Percentiles rank a stretch among this genome's conserved stretches.
These are phyloP conservation scores for Crotophaga sulcirostris DNA, from an alignment of 2,113 vertebrate species.

Conservation along the genomic window DNA sequence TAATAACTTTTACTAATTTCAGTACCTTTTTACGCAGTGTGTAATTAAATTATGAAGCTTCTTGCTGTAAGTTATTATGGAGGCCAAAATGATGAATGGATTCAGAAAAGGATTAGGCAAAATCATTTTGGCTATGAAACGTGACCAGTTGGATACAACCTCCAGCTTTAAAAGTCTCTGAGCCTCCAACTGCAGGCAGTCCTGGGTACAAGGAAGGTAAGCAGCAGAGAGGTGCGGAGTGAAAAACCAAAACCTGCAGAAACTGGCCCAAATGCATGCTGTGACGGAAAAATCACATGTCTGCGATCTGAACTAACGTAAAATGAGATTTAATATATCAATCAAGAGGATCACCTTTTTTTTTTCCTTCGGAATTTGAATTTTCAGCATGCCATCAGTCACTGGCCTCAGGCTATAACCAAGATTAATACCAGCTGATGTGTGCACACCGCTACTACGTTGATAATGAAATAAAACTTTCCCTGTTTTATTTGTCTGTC, in stretches of 20 bases:
- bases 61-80: not conserved
- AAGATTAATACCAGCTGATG: slow-evolving; percentile 37
- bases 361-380: not conserved
- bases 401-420: not conserved
- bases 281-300: not conserved
- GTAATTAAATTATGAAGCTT: slow-evolving; percentile 3
- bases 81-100: not conserved
- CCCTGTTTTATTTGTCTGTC: slow-evolving; percentile 8
- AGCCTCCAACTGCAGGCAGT: not conserved
- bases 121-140: not conserved
- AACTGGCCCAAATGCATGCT: slow-evolving; percentile 1
- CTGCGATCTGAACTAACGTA: not conserved
- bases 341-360: not conserved
- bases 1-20: slow-evolving; percentile 2
- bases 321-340: slow-evolving; percentile 36
- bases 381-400: not conserved
- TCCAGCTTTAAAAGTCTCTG: not conserved
- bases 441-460: not conserved
- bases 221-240: slow-evolving; percentile 10
- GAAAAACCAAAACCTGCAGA: not conserved
- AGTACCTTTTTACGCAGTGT: not conserved
- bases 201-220: rapidly evolving
- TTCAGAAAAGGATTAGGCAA: slow-evolving; percentile 10
- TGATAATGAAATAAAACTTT: slow-evolving; percentile 34
- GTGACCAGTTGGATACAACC: rapidly evolving